These are phyloP conservation scores for Lagorchestes hirsutus DNA, from an alignment of 2,797 vertebrate species.

Conservation along the genomic window DNA sequence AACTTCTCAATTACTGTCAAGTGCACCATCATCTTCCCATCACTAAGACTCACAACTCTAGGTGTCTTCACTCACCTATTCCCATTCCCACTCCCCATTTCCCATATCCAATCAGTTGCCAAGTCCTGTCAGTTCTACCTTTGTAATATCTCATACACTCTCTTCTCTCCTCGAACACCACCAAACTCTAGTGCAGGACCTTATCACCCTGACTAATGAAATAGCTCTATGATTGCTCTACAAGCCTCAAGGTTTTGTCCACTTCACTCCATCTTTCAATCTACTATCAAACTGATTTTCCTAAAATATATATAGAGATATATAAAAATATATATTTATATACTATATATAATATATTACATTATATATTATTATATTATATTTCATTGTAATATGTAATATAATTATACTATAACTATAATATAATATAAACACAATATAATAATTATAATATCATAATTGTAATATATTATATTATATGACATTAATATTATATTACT, in stretches of 20 bases:
- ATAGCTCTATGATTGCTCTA: neutral
- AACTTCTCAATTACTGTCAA: neutral
- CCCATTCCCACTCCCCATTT: rapidly evolving
- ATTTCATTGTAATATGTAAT: no score
- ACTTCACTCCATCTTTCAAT: neutral
- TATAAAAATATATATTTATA: no score
- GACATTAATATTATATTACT: no score
- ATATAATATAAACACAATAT: no score
- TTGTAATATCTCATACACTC: neutral
- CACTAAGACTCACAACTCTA: neutral
- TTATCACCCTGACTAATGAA: neutral
- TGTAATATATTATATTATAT: no score
- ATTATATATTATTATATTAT: no score
- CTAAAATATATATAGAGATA: neutral
- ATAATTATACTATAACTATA: no score
- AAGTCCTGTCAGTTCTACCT: neutral
- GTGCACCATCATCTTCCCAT: neutral
- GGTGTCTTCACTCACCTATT: rapidly evolving
- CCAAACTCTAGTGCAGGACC: neutral
- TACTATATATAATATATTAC: no score
- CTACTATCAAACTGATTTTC: neutral
- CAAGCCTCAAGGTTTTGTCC: neutral
- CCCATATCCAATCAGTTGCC: neutral
- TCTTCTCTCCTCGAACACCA: neutral
- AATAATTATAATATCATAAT: no score